Evolutionary conservation across 2,797 vertebrate species (phyloP).

Genomic region (Phylloscopus collybita): DNA sequence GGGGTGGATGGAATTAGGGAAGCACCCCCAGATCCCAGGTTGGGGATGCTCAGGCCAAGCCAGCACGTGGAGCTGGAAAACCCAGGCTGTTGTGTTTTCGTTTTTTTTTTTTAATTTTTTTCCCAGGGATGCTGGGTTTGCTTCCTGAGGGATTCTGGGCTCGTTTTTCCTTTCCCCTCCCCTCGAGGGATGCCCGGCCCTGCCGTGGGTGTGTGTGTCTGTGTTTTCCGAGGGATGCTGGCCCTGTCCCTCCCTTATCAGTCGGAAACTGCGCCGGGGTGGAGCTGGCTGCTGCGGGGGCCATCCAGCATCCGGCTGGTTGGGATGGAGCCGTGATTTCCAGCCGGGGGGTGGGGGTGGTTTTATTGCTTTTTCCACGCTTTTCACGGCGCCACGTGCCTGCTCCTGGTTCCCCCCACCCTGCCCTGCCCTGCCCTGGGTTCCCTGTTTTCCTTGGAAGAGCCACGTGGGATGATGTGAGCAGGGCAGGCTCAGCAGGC

Average conservation of each 20-base stretch:
- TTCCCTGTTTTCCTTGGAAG: not conserved
- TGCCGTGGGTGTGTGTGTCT: too few species aligned
- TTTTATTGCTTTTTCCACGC: constrained; percentile 40
- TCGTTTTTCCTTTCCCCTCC: not conserved
- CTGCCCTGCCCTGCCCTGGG: not conserved
- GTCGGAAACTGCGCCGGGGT: constrained; percentile 58
- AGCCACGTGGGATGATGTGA: not conserved
- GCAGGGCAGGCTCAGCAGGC: not conserved
- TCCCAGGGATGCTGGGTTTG: not conserved
- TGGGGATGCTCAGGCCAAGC: not conserved
- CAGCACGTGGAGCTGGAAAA: too few species aligned
- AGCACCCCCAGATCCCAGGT: too few species aligned
- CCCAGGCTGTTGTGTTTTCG: too few species aligned
- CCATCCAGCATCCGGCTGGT: constrained; percentile 43
- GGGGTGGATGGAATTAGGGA: too few species aligned
- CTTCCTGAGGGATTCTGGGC: not conserved
- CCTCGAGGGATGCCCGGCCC: not conserved
- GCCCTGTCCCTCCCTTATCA: constrained; percentile 50
- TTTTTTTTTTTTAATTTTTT: not conserved
- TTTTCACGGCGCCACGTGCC: not conserved
- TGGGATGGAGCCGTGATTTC: not conserved
- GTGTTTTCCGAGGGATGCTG: not conserved
- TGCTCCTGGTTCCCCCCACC: not conserved
- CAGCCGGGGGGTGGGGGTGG: not conserved
- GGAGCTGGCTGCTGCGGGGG: constrained; percentile 23